phyloP scores from a whole-genome alignment of 1,140 invertebrate species.

The Zaprionus inermis region DNA sequence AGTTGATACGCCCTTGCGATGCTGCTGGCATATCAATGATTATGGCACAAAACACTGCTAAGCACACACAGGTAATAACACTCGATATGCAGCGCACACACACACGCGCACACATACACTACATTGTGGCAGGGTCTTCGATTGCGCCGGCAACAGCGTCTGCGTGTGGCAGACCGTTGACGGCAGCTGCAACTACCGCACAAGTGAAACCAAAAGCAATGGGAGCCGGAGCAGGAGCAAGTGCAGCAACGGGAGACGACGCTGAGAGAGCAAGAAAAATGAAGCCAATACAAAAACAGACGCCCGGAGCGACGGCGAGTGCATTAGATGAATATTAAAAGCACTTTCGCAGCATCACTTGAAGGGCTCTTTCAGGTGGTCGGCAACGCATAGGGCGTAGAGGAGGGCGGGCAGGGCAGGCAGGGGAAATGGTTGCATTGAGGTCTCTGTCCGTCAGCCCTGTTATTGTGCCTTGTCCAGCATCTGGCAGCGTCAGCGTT shows the following conservation, averaged over 20 bases:
- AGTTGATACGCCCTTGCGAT: constrained; percentile 17
- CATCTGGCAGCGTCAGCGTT: constrained; percentile 39
- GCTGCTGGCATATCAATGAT: constrained; percentile 64
- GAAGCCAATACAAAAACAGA: constrained; percentile 48
- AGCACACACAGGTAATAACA: constrained; percentile 45
- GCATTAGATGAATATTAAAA: constrained; percentile 82
- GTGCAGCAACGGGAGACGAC: not conserved
- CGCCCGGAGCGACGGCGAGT: constrained; percentile 59
- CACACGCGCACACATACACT: constrained; percentile 8
- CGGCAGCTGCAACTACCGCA: constrained; percentile 37
- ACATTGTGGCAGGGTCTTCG: constrained; percentile 41
- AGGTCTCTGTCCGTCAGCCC: not conserved
- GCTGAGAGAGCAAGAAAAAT: constrained; percentile 50
- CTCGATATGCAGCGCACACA: constrained; percentile 40
- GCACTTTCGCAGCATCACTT: constrained; percentile 60
- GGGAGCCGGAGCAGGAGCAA: not conserved
- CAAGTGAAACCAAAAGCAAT: not conserved
- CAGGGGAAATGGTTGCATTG: not conserved
- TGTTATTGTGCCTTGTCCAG: constrained; percentile 30
- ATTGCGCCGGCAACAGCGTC: constrained; percentile 44
- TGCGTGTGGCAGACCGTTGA: constrained; percentile 15
- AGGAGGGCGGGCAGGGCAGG: not conserved
- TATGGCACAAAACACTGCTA: constrained; percentile 41
- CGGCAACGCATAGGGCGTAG: not conserved
- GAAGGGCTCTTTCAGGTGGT: constrained; percentile 14